A percentile compares a stretch with the other conserved stretches of the same genome.
Evolutionary conservation across 2,797 vertebrate species (phyloP).

Genomic region (Apogon talboti): DNA sequence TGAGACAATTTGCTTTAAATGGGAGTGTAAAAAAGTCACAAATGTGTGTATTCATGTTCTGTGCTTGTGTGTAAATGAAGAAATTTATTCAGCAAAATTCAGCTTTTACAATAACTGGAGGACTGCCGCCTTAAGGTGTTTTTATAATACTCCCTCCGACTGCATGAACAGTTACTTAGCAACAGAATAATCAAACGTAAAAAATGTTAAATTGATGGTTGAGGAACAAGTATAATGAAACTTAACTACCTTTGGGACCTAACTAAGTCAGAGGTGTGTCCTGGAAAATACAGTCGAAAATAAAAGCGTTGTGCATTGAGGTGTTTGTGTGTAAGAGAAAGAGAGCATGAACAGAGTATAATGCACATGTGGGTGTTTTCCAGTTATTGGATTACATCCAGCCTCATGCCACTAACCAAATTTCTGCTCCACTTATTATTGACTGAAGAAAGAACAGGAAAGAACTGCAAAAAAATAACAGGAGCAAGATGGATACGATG

Average conservation of each 20-base stretch:
- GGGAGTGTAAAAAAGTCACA: neutral
- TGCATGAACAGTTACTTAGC: constrained; percentile 40
- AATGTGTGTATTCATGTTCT: neutral
- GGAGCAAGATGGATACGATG: constrained; percentile 36
- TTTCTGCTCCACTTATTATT: constrained; percentile 66
- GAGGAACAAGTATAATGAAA: constrained; percentile 32
- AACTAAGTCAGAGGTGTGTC: constrained; percentile 27
- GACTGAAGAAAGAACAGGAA: constrained; percentile 61
- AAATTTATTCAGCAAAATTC: constrained; percentile 2
- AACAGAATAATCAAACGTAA: constrained; percentile 36
- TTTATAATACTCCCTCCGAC: constrained; percentile 21
- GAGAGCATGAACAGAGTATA: constrained; percentile 32
- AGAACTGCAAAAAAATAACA: constrained; percentile 42
- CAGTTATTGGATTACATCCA: constrained; percentile 71
- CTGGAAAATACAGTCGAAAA: constrained; percentile 19
- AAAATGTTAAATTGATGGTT: constrained; percentile 34
- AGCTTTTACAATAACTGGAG: constrained; percentile 1
- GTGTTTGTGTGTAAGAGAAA: neutral
- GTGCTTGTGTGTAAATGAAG: neutral
- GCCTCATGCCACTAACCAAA: constrained; percentile 70
- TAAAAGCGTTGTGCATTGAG: constrained; percentile 21
- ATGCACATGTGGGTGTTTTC: constrained; percentile 61
- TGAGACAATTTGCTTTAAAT: neutral
- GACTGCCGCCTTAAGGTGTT: constrained; percentile 23
- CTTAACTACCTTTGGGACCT: constrained; percentile 10